Percentiles rank a stretch among this genome's conserved stretches.
phyloP scores from a whole-genome alignment of 1,140 invertebrate species.

The Scylla paramamosain region DNA sequence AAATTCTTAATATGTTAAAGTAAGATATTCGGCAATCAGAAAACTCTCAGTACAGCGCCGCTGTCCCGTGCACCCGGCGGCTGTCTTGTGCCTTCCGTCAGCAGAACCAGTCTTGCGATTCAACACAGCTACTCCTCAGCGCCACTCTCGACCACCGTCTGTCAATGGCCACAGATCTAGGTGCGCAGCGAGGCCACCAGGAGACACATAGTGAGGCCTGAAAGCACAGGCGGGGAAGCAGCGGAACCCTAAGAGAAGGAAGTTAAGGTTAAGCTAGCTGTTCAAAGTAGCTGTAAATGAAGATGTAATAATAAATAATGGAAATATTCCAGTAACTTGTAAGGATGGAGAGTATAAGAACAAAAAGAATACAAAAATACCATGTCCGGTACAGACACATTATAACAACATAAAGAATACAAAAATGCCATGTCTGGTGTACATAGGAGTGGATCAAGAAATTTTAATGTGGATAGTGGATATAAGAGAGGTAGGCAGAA shows the following conservation, averaged over 20 bases:
- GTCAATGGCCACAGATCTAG: background rate
- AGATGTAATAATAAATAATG: too few relatives aligned
- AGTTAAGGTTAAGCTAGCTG: background rate
- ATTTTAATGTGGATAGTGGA: background rate
- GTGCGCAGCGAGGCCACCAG: background rate
- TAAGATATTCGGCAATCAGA: too few relatives aligned
- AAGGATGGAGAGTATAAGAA: background rate
- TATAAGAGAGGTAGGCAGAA: background rate
- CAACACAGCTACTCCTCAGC: background rate
- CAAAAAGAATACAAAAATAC: background rate
- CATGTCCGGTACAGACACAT: background rate
- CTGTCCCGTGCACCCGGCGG: background rate
- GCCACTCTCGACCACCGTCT: background rate
- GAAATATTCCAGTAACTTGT: background rate
- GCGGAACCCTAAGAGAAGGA: background rate
- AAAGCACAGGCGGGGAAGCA: background rate
- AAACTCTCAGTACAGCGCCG: too few relatives aligned
- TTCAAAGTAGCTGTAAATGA: too few relatives aligned
- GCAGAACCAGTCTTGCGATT: background rate
- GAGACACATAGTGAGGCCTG: background rate
- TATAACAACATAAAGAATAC: background rate
- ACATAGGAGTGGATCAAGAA: background rate
- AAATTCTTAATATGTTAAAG: too few relatives aligned
- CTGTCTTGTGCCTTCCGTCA: background rate
- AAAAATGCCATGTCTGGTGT: background rate